Conservation (phyloP, 2,888 invertebrate species). For the Eurytoma adleriae region DNA sequence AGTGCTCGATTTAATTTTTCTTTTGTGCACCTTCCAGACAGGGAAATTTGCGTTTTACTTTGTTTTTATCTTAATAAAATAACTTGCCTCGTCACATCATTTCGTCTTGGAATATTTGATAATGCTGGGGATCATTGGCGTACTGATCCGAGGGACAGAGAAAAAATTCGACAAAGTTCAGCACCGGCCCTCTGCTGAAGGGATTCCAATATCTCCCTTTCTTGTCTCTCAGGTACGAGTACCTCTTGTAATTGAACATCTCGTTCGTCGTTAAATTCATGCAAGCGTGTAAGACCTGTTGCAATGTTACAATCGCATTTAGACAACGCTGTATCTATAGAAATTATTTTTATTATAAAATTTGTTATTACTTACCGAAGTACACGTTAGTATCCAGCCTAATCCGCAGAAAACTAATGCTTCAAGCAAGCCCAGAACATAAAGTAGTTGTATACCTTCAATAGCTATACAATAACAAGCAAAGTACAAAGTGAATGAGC, state of each 20-base stretch:
- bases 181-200: slow-evolving; percentile 91
- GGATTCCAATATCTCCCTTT: slow-evolving; percentile 93
- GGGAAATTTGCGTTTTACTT: not conserved
- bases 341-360: not conserved
- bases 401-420: slow-evolving; percentile 90
- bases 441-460: slow-evolving; percentile 90
- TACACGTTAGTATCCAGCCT: slow-evolving; percentile 92
- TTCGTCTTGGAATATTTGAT: slow-evolving; percentile 83
- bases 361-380: slow-evolving; percentile 82
- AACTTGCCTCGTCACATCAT: slow-evolving; percentile 63
- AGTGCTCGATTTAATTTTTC: slow-evolving; percentile 29
- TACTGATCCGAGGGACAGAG: slow-evolving; percentile 89
- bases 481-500: slow-evolving; percentile 91
- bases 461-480: slow-evolving; percentile 90
- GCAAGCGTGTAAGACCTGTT: slow-evolving; percentile 93
- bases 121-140: slow-evolving; percentile 81
- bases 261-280: slow-evolving; percentile 97
- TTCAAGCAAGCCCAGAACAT: slow-evolving; percentile 88
- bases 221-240: slow-evolving; percentile 92
- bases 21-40: not conserved
- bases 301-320: slow-evolving; percentile 61
- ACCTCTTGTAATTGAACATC: slow-evolving; percentile 95
- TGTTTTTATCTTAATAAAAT: slow-evolving; percentile 4
- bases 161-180: slow-evolving; percentile 94
- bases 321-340: no score